Base-by-base conservation (phyloP, 2,888 invertebrate species). In the Syrista parreyssii region DNA sequence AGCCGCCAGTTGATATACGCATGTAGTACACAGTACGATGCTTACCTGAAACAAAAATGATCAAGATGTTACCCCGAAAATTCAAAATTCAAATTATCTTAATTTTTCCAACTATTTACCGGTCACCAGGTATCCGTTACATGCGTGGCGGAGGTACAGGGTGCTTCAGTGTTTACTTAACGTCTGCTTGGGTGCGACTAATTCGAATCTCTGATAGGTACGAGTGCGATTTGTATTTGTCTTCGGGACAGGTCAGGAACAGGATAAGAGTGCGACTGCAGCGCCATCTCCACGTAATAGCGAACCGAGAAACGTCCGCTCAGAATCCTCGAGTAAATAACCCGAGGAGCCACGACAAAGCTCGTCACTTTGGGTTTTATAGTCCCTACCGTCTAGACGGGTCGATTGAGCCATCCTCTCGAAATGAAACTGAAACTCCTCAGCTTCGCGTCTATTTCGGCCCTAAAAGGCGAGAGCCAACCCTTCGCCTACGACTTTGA, bases 361-460 rank as follows among this genome's bases (percentile, higher is more conserved):
- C 69, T 30, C 69, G 69, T 69, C 69, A 69, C 69, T 69, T 32
- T 32, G 31, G 69, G 69, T 72, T 73, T 73, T 72, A 36, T 40
- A 76, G 78, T 78, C 75, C 72, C n/a, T 34, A 12, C 68, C 78
- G 75, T 78, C 78, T 78, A 78, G 78, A 78, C 78, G 75, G 78
- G 75, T 78, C 78, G 78, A 78, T 75, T 75, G 68, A 68, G 75
- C 71, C 68, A 75, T 75, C 76, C 76, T 76, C 68, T 72, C n/a
- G 68, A 78, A 73, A 73, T 76, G 78, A 78, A 31, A 75, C 55
- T 32, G 73, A 73, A 73, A 73, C 69, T 69, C 30, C 30, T 32
- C 69, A 69, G 32, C 30, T 11, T 69, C 30, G 69, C 69, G 31
- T 69, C 69, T 30, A 32, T 32, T 69, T 69, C 69, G 11, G 6